Base-by-base conservation (phyloP, 2,113 vertebrate genomes). In the Apteryx owenii region DNA sequence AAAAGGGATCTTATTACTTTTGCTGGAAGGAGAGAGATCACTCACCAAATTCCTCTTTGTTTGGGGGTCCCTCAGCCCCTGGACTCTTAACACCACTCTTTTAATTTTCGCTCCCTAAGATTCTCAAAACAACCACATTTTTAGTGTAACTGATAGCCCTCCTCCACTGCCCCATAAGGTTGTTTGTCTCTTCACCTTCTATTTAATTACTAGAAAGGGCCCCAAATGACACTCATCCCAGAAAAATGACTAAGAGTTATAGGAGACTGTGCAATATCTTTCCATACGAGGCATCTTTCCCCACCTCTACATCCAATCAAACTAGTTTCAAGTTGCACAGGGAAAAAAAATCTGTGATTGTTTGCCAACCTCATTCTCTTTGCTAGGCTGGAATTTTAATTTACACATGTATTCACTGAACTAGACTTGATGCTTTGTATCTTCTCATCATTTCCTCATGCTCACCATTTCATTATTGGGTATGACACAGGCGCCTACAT, bases 111-210 rank as follows among this genome's bases (percentile, higher is more conserved):
- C 3, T 65, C 26, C 15, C 75, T 62, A 33, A 3, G 26, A 65
- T 81, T 89, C 25, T 69, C 44, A 48, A 72, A 78, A 31, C 14
- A n/a, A 29, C 9, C 51, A 76, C n/a, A 48, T 83, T 87, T 64
- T 90, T 42, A 44, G 53, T 51, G 36, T 42, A 72, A 78, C 68
- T 86, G 28, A 54, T 13, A 69, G 54, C 62, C 58, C 58, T 82
- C 73, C 58, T 88, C 21, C 48, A 66, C 13, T 72, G 25, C 36
- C 70, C 5, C 6, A 16, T 85, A 3, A 83, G 38, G 44, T 33
- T 26, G 56, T 94, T 87, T 85, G 78, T 88, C 85, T 85, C 87
- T n/a, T 93, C 89, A 79, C 48, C 81, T 72, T 90, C 84, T 88
- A 89, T 83, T 50, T 89, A 19, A 40, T 72, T 87, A 61, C 10